Evolutionary conservation across 2,113 vertebrate species (phyloP).

Genomic region (Halichoeres trimaculatus): DNA sequence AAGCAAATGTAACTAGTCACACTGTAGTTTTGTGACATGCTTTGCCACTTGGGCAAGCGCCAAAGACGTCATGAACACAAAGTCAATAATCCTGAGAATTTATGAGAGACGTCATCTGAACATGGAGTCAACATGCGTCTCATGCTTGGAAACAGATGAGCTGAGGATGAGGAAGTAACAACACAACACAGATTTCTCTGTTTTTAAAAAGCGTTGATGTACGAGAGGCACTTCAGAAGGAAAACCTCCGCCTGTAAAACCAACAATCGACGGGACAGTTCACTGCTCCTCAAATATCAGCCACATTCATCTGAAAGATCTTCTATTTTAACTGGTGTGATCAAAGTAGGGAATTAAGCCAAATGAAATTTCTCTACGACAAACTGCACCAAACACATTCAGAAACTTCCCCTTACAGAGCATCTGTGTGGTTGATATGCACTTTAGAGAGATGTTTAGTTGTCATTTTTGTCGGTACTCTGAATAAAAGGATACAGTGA

Average conservation of each 20-base stretch:
- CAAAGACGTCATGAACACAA: background rate
- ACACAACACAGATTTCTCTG: background rate
- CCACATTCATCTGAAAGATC: background rate
- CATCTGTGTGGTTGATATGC: slow-evolving; percentile 15
- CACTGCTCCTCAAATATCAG: background rate
- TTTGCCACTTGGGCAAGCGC: background rate
- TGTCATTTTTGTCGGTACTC: background rate
- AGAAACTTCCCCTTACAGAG: background rate
- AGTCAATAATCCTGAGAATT: background rate
- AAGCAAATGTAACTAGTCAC: no score
- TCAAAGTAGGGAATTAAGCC: no score
- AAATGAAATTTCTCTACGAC: background rate
- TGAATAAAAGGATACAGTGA: no score
- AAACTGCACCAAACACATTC: background rate
- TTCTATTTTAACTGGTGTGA: no score
- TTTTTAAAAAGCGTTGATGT: background rate
- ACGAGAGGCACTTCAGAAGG: background rate
- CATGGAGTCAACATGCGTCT: background rate
- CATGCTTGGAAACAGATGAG: background rate
- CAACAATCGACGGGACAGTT: background rate
- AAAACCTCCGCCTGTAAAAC: background rate
- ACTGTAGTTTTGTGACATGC: no score
- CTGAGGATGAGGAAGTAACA: background rate
- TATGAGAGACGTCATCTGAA: background rate
- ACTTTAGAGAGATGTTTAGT: slow-evolving; percentile 13